Evolutionary conservation across 1,140 invertebrate species (phyloP), one percentile per base, ranked within the genome.

Genomic region (Trinorchestia longiramus): DNA sequence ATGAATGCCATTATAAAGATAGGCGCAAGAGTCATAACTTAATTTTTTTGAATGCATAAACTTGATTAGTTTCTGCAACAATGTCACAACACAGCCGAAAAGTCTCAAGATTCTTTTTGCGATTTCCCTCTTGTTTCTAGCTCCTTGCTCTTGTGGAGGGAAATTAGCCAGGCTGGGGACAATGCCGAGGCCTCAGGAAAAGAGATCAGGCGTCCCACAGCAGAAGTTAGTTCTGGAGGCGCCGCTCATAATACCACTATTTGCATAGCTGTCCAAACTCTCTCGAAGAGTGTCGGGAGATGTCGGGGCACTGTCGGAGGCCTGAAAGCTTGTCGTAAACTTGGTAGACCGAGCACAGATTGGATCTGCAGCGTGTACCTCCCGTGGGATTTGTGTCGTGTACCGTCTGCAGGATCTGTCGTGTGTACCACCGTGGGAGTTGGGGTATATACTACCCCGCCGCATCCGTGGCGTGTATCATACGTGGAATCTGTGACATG

Each of bases 261-360:
- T 94, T 94, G 92, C 92, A 94, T 94, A 94, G 92, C 92, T 94
- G 92, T 94, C 92, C 92, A 94, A 94, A 45, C 43, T 45, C 92
- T 47, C 43, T 40, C 88, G 11, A 91, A 94, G 44, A 94, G 92
- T 94, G 43, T 94, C 92, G 44, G 43, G 92, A 42, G 40, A 44
- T 44, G 90, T 92, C 90, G 90, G 47, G 90, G 92, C 43, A n/a
- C 92, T 94, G 92, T 94, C 92, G 92, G 92, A 40, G 41, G 43
- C 43, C 92, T 94, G 92, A 94, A 44, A 94, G 92, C 92, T 43
- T 94, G 92, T 94, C 92, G 0, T 15, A 43, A 94, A 94, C 43
- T 94, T 94, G 6, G 41, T 11, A 11, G 11, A 94, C 92, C 43
- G 92, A 42, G 36, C 43, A 40, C 92, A 94, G 92, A 94, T 94